Conservation (phyloP, 2,113 vertebrate species). For the Gadus chalcogrammus region DNA sequence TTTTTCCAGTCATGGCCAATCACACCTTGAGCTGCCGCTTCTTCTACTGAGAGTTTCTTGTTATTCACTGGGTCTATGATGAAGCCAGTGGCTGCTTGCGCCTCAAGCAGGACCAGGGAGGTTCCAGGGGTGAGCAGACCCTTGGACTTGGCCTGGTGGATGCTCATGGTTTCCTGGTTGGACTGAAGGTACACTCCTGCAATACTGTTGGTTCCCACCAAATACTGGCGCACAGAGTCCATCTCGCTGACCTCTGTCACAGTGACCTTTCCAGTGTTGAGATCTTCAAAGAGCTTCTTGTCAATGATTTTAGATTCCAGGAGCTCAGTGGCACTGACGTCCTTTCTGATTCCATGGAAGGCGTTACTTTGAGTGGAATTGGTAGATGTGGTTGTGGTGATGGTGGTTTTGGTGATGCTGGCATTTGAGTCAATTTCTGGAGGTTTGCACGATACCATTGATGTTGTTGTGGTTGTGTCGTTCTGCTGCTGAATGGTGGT, state of each 20-base stretch:
- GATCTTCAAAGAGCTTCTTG: conserved; percentile 48
- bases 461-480: conserved; percentile 54
- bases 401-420: conserved; percentile 70
- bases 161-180: conserved; percentile 68
- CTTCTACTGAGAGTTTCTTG: conserved; percentile 76
- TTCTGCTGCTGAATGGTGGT: conserved; percentile 56
- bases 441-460: no score
- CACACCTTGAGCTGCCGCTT: conserved; percentile 78
- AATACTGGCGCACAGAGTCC: conserved; percentile 70
- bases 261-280: conserved; percentile 71
- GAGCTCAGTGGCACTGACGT: conserved; percentile 70
- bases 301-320: conserved; percentile 71
- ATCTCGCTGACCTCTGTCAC: conserved; percentile 49
- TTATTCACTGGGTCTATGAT: conserved; percentile 78
- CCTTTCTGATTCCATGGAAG: conserved; percentile 73
- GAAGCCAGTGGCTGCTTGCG: conserved; percentile 83
- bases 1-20: conserved; percentile 71
- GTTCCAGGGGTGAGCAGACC: conserved; percentile 78
- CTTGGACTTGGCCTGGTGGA: conserved; percentile 76
- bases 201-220: conserved; percentile 72
- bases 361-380: conserved; percentile 48
- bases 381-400: conserved; percentile 63
- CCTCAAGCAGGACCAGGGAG: conserved; percentile 81
- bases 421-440: conserved; percentile 58
- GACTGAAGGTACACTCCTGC: conserved; percentile 75